A percentile compares a stretch with the other conserved stretches of the same genome.
phyloP scores from a whole-genome alignment of 2,797 vertebrate species.

The Morelia viridis region DNA sequence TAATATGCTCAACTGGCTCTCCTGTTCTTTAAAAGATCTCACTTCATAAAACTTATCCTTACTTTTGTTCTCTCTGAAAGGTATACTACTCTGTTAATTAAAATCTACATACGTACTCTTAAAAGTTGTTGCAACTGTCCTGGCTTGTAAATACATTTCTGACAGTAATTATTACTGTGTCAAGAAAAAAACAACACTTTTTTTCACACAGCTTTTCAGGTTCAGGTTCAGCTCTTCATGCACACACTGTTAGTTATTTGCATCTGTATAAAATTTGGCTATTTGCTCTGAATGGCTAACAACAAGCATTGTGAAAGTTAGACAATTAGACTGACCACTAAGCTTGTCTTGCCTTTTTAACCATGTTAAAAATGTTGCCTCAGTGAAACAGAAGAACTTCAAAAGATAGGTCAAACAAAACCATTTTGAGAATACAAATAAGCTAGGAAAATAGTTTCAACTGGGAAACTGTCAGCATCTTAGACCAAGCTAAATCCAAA shows the following conservation, averaged over 20 bases:
- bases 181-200: neutral
- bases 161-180: neutral
- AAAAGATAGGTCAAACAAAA: neutral
- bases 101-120: neutral
- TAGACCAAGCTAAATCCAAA: too few relatives aligned
- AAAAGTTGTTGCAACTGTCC: neutral
- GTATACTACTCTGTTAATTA: neutral
- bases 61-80: neutral
- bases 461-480: too few relatives aligned
- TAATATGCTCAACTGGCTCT: neutral
- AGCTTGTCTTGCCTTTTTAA: neutral
- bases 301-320: neutral
- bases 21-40: neutral
- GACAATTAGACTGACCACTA: neutral
- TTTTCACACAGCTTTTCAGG: neutral
- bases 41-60: slow-evolving; percentile 2
- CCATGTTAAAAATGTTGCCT: neutral
- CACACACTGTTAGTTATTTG: neutral
- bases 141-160: neutral
- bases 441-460: neutral
- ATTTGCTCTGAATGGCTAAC: neutral
- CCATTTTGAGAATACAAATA: neutral
- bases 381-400: neutral
- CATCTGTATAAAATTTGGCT: neutral
- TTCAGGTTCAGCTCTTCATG: neutral